phyloP scores from a whole-genome alignment of 2,888 invertebrate genomes.

The Nyleta sp. region DNA sequence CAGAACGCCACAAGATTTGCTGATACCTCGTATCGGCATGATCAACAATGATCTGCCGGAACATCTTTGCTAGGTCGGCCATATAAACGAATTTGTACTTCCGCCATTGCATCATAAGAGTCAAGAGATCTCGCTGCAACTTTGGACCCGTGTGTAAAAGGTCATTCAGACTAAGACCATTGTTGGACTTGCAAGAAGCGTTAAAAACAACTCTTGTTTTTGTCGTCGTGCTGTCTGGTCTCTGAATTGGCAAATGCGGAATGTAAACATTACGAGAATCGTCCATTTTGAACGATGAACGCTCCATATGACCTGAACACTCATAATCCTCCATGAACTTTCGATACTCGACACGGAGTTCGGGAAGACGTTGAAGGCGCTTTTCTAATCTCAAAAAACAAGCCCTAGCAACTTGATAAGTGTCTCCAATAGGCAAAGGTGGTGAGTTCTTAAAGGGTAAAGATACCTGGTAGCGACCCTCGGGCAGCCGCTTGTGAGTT shows the following conservation, averaged over 20 bases:
- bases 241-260: background rate
- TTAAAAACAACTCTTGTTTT: slow-evolving; percentile 18
- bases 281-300: background rate
- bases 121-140: background rate
- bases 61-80: slow-evolving; percentile 16
- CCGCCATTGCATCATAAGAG: slow-evolving; percentile 5
- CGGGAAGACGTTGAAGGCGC: no score
- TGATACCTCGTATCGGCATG: background rate
- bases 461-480: no score
- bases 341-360: no score
- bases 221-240: background rate
- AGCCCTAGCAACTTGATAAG: no score
- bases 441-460: no score
- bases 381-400: background rate
- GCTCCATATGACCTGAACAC: background rate
- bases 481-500: no score
- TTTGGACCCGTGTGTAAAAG: slow-evolving; percentile 2
- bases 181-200: slow-evolving; percentile 5
- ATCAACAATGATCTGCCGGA: background rate
- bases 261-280: background rate
- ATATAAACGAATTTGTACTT: background rate
- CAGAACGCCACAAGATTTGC: background rate
- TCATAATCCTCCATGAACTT: background rate
- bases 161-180: slow-evolving; percentile 7
- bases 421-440: no score